These are phyloP conservation scores for Paratrypauchen microcephalus DNA, from an alignment of 2,797 vertebrate genomes.

Conservation along the genomic window DNA sequence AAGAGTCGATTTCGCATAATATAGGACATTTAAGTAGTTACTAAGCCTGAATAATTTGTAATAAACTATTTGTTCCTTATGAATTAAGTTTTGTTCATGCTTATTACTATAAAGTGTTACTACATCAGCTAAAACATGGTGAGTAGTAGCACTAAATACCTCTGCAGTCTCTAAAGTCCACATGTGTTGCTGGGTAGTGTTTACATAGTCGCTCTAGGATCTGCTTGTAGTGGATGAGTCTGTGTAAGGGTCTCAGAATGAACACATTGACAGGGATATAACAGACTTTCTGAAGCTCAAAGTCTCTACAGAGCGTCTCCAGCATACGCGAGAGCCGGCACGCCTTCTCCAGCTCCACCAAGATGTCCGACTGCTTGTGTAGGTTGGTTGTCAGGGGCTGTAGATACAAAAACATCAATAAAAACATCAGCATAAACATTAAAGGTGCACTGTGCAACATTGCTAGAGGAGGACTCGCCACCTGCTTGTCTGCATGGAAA, in stretches of 20 bases:
- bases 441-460: no score
- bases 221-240: constrained; percentile 96
- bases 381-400: constrained; percentile 87
- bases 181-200: constrained; percentile 87
- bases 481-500: no score
- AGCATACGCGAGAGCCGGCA: constrained; percentile 83
- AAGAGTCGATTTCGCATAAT: no score
- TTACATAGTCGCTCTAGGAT: constrained; percentile 96
- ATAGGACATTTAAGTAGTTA: no score
- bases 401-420: not conserved
- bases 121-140: no score
- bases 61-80: no score
- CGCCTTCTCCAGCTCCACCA: constrained; percentile 86
- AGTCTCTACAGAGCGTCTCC: constrained; percentile 89
- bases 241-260: constrained; percentile 92
- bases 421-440: not conserved
- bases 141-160: constrained; percentile 33
- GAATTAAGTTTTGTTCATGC: no score
- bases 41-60: no score
- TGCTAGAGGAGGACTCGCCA: no score
- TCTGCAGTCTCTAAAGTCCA: constrained; percentile 92
- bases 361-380: constrained; percentile 87
- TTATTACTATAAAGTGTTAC: no score
- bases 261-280: constrained; percentile 96
- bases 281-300: constrained; percentile 97